These are phyloP conservation scores for Epinephelus malabaricus DNA, from an alignment of 2,797 vertebrate genomes.

Conservation along the genomic window DNA sequence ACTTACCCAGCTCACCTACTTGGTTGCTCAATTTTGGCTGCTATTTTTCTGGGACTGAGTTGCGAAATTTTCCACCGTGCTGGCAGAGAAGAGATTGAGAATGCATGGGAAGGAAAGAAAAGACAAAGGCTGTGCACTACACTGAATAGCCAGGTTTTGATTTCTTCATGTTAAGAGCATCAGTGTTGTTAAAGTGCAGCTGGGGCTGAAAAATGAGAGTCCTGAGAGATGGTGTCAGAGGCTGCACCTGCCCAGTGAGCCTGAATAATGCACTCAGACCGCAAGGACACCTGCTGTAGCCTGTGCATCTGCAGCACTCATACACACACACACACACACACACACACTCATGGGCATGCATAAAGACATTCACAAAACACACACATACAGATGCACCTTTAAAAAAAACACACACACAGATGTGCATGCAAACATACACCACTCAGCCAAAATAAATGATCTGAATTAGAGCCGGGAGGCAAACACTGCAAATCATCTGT, in stretches of 20 bases:
- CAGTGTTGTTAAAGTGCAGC: constrained; percentile 69
- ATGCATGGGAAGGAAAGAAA: background rate
- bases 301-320: constrained; percentile 68
- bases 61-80: background rate
- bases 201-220: constrained; percentile 74
- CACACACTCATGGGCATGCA: background rate
- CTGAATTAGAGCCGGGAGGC: constrained; percentile 69
- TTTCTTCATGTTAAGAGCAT: constrained; percentile 54
- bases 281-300: constrained; percentile 83
- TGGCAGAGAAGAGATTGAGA: constrained; percentile 12
- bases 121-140: background rate
- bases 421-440: background rate
- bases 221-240: constrained; percentile 73
- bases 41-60: background rate
- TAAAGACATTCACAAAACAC: constrained; percentile 8
- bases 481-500: constrained; percentile 58
- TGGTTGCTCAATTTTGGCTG: background rate
- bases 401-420: background rate
- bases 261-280: constrained; percentile 83
- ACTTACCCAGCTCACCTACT: background rate
- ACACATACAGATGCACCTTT: constrained; percentile 6
- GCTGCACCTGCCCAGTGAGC: constrained; percentile 75
- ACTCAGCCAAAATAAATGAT: constrained; percentile 54
- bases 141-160: constrained; percentile 44
- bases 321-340: constrained; percentile 3